These are phyloP conservation scores for Misgurnus mizolepis DNA, from an alignment of 2,113 vertebrate species.

Conservation along the genomic window DNA sequence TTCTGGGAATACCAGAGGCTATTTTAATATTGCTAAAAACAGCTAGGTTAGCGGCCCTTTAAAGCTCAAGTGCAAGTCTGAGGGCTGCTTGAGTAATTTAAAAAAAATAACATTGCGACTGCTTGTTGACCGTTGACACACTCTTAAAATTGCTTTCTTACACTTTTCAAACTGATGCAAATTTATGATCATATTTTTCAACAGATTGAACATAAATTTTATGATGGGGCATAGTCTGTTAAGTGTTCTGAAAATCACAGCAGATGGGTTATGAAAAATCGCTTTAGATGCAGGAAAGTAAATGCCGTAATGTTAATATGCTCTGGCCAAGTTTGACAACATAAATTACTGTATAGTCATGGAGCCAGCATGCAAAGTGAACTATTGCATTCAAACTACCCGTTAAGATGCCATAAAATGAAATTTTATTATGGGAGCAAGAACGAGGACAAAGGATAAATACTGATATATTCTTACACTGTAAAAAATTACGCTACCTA, in stretches of 20 bases:
- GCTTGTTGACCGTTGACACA: conserved; percentile 6
- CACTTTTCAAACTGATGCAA: not conserved
- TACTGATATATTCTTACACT: not conserved
- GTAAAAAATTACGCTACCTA: too few relatives aligned
- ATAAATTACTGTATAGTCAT: conserved; percentile 26
- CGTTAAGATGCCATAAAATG: conserved; percentile 36
- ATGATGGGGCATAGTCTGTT: conserved; percentile 29
- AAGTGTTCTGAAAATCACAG: conserved; percentile 31
- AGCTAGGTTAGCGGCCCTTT: not conserved
- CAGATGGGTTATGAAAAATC: conserved; percentile 48
- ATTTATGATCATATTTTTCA: conserved; percentile 27
- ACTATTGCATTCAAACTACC: conserved; percentile 37
- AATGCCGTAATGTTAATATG: conserved; percentile 19
- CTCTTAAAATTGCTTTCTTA: not conserved
- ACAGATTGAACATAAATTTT: conserved; percentile 46
- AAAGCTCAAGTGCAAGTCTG: conserved; percentile 6
- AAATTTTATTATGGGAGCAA: conserved; percentile 16
- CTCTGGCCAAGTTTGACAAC: conserved; percentile 32
- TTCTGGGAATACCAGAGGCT: too few relatives aligned
- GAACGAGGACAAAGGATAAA: not conserved
- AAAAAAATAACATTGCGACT: not conserved
- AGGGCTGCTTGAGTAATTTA: not conserved
- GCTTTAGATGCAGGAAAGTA: conserved; percentile 38
- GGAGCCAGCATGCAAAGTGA: conserved; percentile 30
- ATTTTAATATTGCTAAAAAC: too few relatives aligned